A percentile compares a stretch with the other conserved stretches of the same genome.
Evolutionary conservation across 2,797 vertebrate genomes (phyloP).

Genomic region (Chaetodon trifasciatus): DNA sequence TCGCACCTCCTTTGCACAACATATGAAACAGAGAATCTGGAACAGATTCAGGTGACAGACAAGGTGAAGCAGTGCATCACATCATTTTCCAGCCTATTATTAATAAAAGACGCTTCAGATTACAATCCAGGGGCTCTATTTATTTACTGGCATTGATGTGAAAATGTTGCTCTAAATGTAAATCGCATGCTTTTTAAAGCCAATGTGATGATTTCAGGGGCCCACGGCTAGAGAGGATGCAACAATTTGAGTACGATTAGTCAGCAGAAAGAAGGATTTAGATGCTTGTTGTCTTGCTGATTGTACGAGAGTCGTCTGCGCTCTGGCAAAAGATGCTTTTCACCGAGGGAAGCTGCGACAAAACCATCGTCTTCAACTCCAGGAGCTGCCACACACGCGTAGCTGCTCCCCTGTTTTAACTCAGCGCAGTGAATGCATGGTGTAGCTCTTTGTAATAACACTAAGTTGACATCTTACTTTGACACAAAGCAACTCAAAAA

Average conservation of each 20-base stretch:
- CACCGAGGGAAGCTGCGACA: background rate
- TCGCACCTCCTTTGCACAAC: conserved; percentile 26
- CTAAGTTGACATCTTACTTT: conserved; percentile 15
- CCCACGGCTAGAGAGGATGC: background rate
- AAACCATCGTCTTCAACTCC: background rate
- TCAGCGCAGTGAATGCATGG: conserved; percentile 24
- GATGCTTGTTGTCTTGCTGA: background rate
- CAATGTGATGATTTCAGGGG: background rate
- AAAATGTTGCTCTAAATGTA: background rate
- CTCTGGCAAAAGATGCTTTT: background rate
- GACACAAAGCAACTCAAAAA: conserved; percentile 36
- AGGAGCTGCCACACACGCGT: background rate
- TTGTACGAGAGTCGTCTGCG: background rate
- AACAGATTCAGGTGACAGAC: conserved; percentile 11
- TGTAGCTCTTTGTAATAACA: conserved; percentile 10
- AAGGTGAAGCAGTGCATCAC: background rate
- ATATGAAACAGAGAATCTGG: conserved; percentile 25
- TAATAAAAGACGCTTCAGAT: background rate
- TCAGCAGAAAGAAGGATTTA: background rate
- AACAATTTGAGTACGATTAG: background rate
- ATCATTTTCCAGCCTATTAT: background rate
- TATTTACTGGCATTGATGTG: background rate
- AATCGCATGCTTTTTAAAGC: background rate
- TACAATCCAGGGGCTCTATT: background rate
- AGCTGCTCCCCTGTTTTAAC: conserved; percentile 11